Percentiles rank a stretch among this genome's conserved stretches.
phyloP scores from a whole-genome alignment of 2,797 vertebrate species.

The Rhabdophis nuchalis region DNA sequence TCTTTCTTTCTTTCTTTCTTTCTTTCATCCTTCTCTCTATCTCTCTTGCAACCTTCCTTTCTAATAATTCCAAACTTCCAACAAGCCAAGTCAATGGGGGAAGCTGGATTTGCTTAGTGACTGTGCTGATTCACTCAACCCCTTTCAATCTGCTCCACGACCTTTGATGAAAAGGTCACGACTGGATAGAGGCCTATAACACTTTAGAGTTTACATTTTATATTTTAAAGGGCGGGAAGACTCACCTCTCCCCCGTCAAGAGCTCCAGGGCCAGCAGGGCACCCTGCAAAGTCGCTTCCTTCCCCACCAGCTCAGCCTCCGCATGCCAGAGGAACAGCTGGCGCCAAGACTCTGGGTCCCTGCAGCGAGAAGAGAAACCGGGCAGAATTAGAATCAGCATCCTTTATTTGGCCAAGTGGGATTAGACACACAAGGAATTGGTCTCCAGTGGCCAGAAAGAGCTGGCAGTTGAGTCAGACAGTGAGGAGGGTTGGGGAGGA shows the following conservation, averaged over 20 bases:
- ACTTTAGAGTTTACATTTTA: background rate
- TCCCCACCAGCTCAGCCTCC: background rate
- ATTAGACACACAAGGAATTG: background rate
- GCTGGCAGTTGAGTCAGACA: too few species aligned
- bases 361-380: background rate
- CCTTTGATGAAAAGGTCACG: too few species aligned
- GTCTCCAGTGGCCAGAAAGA: too few species aligned
- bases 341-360: background rate
- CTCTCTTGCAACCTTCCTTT: too few species aligned
- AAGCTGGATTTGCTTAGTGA: too few species aligned
- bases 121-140: too few species aligned
- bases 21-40: too few species aligned
- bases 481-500: too few species aligned
- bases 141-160: too few species aligned
- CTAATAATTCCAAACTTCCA: too few species aligned
- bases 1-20: rapidly evolving
- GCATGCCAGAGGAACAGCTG: background rate
- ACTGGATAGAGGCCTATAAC: too few species aligned
- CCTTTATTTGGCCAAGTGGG: background rate
- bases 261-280: background rate
- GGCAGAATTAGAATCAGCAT: background rate
- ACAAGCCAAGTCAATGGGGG: too few species aligned
- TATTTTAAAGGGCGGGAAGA: background rate
- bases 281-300: background rate
- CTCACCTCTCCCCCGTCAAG: background rate